Evolutionary conservation across 2,888 invertebrate species (phyloP).

Genomic region (Chymomyza caudatula): DNA sequence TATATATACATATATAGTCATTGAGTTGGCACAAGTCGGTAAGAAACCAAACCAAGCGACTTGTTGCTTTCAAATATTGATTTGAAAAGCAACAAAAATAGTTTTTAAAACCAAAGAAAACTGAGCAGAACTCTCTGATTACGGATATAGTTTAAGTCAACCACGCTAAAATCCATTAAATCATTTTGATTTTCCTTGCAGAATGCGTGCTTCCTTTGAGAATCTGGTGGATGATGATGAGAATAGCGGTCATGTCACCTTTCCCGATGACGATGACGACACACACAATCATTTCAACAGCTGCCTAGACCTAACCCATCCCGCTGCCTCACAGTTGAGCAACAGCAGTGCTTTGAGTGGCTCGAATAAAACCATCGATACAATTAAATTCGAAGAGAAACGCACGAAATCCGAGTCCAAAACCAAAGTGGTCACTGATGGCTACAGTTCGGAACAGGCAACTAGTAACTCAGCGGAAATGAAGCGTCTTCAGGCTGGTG

Average conservation of each 20-base stretch:
- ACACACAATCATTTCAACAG: constrained; percentile 76
- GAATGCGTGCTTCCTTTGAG: constrained; percentile 87
- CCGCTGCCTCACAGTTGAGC: constrained; percentile 75
- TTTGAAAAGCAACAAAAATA: too few species aligned
- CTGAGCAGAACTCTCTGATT: too few species aligned
- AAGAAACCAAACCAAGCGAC: too few species aligned
- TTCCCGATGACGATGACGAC: constrained; percentile 86
- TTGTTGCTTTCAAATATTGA: too few species aligned
- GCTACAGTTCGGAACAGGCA: constrained; percentile 87
- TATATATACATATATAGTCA: too few species aligned
- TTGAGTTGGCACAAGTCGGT: too few species aligned
- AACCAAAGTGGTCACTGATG: constrained; percentile 89
- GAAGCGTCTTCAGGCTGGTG: constrained; percentile 88
- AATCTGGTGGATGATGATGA: constrained; percentile 85
- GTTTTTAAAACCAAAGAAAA: too few species aligned
- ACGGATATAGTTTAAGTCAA: too few species aligned
- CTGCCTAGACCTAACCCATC: constrained; percentile 74
- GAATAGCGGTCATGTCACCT: constrained; percentile 84
- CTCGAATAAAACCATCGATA: constrained; percentile 79
- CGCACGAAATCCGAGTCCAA: constrained; percentile 87
- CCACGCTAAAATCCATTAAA: neutral
- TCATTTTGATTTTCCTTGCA: constrained; percentile 46
- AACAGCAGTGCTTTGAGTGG: constrained; percentile 74
- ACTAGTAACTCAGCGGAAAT: constrained; percentile 85
- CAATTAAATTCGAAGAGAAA: constrained; percentile 90